Evolutionary conservation across 35 echinoderm and acorn worm species (phyloP), one percentile per base, ranked within the genome.

Genomic region (Patiria miniata): DNA sequence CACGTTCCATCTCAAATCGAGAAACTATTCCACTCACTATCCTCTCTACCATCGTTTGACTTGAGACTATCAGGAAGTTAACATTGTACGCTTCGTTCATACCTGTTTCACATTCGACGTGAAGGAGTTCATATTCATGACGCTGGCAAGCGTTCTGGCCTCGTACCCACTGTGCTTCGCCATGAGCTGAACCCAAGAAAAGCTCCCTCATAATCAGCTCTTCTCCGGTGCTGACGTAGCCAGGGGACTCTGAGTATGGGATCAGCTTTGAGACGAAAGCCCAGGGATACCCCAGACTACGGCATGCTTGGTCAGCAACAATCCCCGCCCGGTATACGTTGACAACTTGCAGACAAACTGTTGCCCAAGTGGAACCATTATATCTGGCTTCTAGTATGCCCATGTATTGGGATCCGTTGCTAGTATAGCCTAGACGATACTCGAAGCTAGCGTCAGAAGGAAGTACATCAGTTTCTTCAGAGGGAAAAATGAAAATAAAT

Each of bases 21-120:
- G n/a, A n/a, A n/a, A n/a, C n/a, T n/a, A n/a, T n/a, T n/a, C n/a
- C n/a, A n/a, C n/a, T n/a, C n/a, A n/a, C n/a, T n/a, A n/a, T n/a
- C n/a, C n/a, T n/a, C n/a, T n/a, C n/a, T n/a, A n/a, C n/a, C n/a
- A n/a, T n/a, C n/a, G n/a, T n/a, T n/a, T n/a, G n/a, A n/a, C n/a
- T n/a, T n/a, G n/a, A n/a, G n/a, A n/a, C n/a, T n/a, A n/a, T n/a
- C n/a, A n/a, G n/a, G n/a, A n/a, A 6, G 42, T 47, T 6, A 47
- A 47, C 42, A 12, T 47, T 47, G 42, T 47, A 6, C 12, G 12
- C 12, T 12, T 6, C 4, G 12, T 47, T 12, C 12, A 9, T 73
- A 73, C 26, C 65, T 73, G 18, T 73, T 30, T 73, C 65, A 36
- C 65, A 73, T 73, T 73, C 65, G 19, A 73, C 65, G 29, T 14